These are phyloP conservation scores for Phyllotreta cruciferae DNA, from an alignment of 2,888 invertebrate genomes.

Conservation along the genomic window DNA sequence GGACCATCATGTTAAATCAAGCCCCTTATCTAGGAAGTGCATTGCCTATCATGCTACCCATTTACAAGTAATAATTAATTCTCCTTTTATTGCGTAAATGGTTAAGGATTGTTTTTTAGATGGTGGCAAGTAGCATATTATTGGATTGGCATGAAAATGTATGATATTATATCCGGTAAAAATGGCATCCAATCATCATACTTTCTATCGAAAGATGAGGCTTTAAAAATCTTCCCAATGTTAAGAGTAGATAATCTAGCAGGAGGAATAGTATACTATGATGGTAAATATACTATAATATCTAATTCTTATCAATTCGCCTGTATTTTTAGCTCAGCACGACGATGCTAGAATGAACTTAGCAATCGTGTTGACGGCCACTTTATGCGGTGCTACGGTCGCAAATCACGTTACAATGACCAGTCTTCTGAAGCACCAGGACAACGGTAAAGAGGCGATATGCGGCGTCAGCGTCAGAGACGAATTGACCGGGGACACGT, in stretches of 20 bases:
- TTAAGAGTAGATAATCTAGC: slow-evolving; percentile 91
- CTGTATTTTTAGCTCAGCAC: slow-evolving; percentile 80
- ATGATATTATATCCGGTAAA: slow-evolving; percentile 96
- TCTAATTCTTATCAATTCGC: too few relatives aligned
- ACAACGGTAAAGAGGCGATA: slow-evolving; percentile 63
- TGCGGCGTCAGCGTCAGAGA: slow-evolving; percentile 80
- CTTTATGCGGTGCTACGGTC: slow-evolving; percentile 92
- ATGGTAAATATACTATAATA: slow-evolving; percentile 70
- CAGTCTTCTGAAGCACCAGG: slow-evolving; percentile 72
- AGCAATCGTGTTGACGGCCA: slow-evolving; percentile 93
- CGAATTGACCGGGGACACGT: slow-evolving; percentile 82
- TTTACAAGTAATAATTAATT: slow-evolving; percentile 82
- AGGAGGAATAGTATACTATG: slow-evolving; percentile 99
- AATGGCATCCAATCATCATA: slow-evolving; percentile 96
- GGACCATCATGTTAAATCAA: slow-evolving; percentile 91
- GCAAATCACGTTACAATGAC: slow-evolving; percentile 90
- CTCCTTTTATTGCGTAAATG: neutral
- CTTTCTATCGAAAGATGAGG: slow-evolving; percentile 89
- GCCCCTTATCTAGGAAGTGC: slow-evolving; percentile 98
- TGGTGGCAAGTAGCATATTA: slow-evolving; percentile 99
- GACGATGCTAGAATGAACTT: slow-evolving; percentile 99
- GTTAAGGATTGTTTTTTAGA: slow-evolving; percentile 61
- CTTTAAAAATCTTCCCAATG: slow-evolving; percentile 98
- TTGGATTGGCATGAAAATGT: slow-evolving; percentile 98
- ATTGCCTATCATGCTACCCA: slow-evolving; percentile 97